A percentile compares a stretch with the other conserved stretches of the same genome.
Conservation (phyloP, 2,113 vertebrate species). For the Nestor notabilis region DNA sequence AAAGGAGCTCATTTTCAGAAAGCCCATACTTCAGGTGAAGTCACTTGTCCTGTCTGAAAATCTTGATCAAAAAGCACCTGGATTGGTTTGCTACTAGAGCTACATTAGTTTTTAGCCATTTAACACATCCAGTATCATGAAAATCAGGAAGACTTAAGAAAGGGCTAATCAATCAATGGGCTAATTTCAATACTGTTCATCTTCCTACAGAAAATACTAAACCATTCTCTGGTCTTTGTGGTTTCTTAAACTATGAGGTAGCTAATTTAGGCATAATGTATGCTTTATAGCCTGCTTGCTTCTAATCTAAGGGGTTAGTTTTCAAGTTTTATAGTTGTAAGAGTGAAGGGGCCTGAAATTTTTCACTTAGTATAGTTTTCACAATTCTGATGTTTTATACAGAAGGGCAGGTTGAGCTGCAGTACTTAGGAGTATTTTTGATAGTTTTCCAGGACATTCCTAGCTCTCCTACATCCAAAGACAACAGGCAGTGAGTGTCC, state of each 20-base stretch:
- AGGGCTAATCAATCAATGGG: conserved; percentile 27
- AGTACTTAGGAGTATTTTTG: background rate
- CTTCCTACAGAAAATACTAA: background rate
- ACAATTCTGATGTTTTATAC: background rate
- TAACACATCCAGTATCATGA: background rate
- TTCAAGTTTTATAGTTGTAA: conserved; percentile 9
- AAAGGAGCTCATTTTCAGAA: background rate
- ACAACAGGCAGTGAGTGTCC: background rate
- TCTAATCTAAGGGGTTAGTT: background rate
- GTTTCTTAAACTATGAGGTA: background rate
- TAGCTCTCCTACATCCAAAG: background rate
- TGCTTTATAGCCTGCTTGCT: background rate
- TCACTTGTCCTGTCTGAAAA: background rate
- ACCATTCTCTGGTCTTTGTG: background rate
- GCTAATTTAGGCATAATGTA: background rate
- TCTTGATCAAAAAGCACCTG: background rate
- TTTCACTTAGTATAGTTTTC: conserved; percentile 1
- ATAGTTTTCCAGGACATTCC: background rate
- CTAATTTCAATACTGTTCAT: background rate
- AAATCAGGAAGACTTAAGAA: conserved; percentile 9
- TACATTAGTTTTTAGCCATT: background rate
- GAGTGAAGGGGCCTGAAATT: conserved; percentile 42
- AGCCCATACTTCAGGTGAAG: background rate
- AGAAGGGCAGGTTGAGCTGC: background rate
- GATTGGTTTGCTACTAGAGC: background rate